Percentiles rank a stretch among this genome's conserved stretches.
Evolutionary conservation across 2,113 vertebrate genomes (phyloP).

Genomic region (Nicator chloris): DNA sequence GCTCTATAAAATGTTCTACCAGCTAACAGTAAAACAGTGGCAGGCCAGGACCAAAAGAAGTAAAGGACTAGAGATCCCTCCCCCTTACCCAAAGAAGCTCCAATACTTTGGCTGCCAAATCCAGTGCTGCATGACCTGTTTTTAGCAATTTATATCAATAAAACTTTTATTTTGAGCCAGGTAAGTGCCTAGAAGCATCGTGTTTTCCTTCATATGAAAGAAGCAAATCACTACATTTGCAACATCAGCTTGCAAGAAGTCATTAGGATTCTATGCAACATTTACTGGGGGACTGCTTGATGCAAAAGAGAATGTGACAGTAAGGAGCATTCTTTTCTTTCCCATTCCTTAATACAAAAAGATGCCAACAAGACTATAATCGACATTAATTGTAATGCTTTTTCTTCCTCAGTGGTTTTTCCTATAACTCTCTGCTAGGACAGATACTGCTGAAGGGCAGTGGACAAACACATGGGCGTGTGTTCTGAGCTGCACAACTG

Average conservation of each 20-base stretch:
- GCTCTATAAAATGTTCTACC: not conserved
- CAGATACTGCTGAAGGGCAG: not conserved
- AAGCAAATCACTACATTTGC: not conserved
- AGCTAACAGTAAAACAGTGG: not conserved
- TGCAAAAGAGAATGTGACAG: not conserved
- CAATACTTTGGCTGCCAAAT: not conserved
- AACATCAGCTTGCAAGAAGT: not conserved
- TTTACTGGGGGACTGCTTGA: not conserved
- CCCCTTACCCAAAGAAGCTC: fast-evolving
- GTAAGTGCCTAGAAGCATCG: not conserved
- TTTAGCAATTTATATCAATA: not conserved
- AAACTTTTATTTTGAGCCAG: not conserved
- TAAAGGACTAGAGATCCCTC: not conserved
- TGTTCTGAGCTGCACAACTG: not conserved
- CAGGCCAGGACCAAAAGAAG: not conserved
- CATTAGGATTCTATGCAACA: not conserved
- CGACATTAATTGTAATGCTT: not conserved
- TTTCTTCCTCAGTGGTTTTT: not conserved
- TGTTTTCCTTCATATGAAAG: not conserved
- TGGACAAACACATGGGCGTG: not conserved
- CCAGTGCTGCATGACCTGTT: not conserved
- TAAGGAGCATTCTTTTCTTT: not conserved
- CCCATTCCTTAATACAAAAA: not conserved
- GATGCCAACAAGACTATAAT: not conserved
- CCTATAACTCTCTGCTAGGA: not conserved